These are phyloP conservation scores for Automeris io DNA, from an alignment of 2,888 invertebrate genomes.

Conservation along the genomic window DNA sequence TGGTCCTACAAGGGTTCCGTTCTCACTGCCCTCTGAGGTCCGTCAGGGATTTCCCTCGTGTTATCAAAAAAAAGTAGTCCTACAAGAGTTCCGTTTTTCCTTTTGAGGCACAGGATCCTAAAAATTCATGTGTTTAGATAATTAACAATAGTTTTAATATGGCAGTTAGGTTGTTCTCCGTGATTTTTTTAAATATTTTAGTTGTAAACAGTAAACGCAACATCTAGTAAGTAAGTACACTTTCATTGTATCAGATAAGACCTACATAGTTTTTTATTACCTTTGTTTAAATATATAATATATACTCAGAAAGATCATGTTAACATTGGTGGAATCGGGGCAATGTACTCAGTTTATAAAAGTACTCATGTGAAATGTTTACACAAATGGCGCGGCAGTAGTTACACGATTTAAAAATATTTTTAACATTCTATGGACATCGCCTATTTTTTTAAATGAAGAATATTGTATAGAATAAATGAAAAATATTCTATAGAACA, in stretches of 20 bases:
- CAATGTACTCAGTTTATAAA: slow-evolving; percentile 13
- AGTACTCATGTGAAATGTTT: slow-evolving; percentile 12
- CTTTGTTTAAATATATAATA: not conserved
- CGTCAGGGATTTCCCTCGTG: too few species aligned
- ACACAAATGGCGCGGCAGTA: slow-evolving; percentile 14
- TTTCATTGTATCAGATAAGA: not conserved
- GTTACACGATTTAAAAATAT: slow-evolving; percentile 13
- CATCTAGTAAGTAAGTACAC: not conserved
- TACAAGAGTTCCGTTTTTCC: too few species aligned
- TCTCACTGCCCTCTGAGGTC: too few species aligned
- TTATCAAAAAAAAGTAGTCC: too few species aligned
- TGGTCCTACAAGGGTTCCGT: too few species aligned
- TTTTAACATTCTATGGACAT: not conserved
- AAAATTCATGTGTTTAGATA: too few species aligned
- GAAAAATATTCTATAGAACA: too few species aligned
- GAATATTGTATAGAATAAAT: too few species aligned
- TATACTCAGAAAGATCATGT: not conserved
- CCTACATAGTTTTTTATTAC: not conserved
- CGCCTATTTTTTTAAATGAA: not conserved
- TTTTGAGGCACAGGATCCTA: too few species aligned
- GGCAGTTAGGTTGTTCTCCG: too few species aligned
- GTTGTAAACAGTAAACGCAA: not conserved
- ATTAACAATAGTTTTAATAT: too few species aligned
- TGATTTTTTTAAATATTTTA: too few species aligned
- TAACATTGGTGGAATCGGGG: not conserved